phyloP scores from a whole-genome alignment of 1,140 invertebrate genomes.

The Capitella teleta region DNA sequence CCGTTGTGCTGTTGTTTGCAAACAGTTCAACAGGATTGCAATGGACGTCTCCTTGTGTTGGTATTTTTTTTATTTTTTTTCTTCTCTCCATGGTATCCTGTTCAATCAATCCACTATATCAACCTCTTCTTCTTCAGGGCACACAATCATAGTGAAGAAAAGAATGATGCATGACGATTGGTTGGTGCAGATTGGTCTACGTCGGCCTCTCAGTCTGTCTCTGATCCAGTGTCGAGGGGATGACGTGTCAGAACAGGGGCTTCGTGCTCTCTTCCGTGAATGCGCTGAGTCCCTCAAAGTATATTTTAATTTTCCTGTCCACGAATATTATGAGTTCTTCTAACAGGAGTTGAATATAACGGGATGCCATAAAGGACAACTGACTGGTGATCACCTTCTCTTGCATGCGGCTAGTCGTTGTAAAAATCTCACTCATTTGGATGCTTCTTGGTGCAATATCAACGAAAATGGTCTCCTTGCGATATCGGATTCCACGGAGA shows the following conservation, averaged over 20 bases:
- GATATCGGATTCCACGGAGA: slow-evolving; percentile 24
- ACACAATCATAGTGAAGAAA: slow-evolving; percentile 26
- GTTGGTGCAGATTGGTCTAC: slow-evolving; percentile 22
- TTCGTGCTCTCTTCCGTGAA: slow-evolving; percentile 29
- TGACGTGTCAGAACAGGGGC: slow-evolving; percentile 21
- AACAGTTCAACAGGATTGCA: slow-evolving; percentile 26
- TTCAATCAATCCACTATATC: not conserved
- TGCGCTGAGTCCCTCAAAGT: slow-evolving; percentile 26
- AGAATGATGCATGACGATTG: slow-evolving; percentile 21
- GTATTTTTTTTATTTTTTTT: slow-evolving; percentile 10
- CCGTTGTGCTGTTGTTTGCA: slow-evolving; percentile 21
- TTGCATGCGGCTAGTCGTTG: slow-evolving; percentile 27
- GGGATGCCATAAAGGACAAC: slow-evolving; percentile 28
- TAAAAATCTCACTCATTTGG: slow-evolving; percentile 31
- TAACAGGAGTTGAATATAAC: slow-evolving; percentile 32
- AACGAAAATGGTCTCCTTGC: slow-evolving; percentile 31
- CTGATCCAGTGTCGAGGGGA: slow-evolving; percentile 35
- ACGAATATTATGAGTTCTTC: not conserved
- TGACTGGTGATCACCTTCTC: slow-evolving; percentile 33
- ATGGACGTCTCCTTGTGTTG: slow-evolving; percentile 33
- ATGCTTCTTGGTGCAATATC: slow-evolving; percentile 34
- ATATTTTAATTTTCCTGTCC: not conserved
- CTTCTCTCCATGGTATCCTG: not conserved
- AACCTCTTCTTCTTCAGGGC: slow-evolving; percentile 20
- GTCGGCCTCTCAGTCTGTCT: slow-evolving; percentile 26